A percentile compares a stretch with the other conserved stretches of the same genome.
phyloP scores from a whole-genome alignment of 2,888 invertebrate species.

The Hypercompe scribonia region DNA sequence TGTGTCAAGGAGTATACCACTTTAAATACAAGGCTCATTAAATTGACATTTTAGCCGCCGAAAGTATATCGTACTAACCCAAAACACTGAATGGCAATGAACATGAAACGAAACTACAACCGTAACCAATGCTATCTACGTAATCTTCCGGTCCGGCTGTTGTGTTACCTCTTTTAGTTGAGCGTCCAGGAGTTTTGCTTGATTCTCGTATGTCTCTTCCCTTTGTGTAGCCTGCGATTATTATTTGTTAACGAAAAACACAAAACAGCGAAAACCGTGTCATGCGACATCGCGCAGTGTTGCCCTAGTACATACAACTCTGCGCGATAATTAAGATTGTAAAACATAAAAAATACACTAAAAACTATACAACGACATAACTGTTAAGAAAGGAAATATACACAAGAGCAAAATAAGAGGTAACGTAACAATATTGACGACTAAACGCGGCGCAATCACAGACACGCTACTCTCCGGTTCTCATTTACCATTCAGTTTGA shows the following conservation, averaged over 20 bases:
- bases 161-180: conserved; percentile 96
- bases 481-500: conserved; percentile 60
- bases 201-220: conserved; percentile 97
- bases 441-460: conserved; percentile 63
- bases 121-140: conserved; percentile 80
- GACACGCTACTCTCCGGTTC: conserved; percentile 68
- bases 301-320: conserved; percentile 53
- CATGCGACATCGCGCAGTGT: conserved; percentile 65
- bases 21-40: conserved; percentile 9
- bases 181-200: conserved; percentile 95
- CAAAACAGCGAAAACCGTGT: conserved; percentile 75
- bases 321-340: conserved; percentile 57
- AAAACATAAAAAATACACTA: conserved; percentile 49
- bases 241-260: conserved; percentile 80
- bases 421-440: conserved; percentile 52
- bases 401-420: conserved; percentile 68
- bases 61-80: conserved; percentile 57
- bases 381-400: conserved; percentile 63
- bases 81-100: conserved; percentile 76
- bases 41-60: conserved; percentile 47
- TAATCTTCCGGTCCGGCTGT: conserved; percentile 58
- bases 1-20: not conserved
- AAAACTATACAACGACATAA: conserved; percentile 57
- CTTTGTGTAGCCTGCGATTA: conserved; percentile 95
- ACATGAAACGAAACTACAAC: conserved; percentile 77